Conservation (phyloP, 2,888 invertebrate genomes). For the Petrophora chlorosata region DNA sequence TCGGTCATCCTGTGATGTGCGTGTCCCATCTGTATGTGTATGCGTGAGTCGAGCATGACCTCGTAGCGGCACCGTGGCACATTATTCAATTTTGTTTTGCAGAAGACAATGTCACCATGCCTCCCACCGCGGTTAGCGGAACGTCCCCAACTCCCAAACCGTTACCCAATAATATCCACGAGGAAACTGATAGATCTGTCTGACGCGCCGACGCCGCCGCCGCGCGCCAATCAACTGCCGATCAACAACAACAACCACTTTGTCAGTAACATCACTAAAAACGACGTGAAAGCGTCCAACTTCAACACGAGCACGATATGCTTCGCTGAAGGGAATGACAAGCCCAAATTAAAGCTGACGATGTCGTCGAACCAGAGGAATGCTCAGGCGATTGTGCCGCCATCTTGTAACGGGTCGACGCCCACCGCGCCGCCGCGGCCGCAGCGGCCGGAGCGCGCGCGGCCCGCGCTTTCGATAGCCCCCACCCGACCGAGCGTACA, state of each 20-base stretch:
- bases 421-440: slow-evolving; percentile 41
- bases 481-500: slow-evolving; percentile 54
- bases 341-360: slow-evolving; percentile 69
- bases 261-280: slow-evolving; percentile 73
- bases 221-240: slow-evolving; percentile 48
- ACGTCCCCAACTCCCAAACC: slow-evolving; percentile 71
- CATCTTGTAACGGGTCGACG: slow-evolving; percentile 51
- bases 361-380: slow-evolving; percentile 67
- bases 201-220: slow-evolving; percentile 73
- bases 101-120: slow-evolving; percentile 77
- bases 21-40: slow-evolving; percentile 37
- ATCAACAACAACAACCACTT: slow-evolving; percentile 51
- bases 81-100: slow-evolving; percentile 77
- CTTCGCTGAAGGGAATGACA: slow-evolving; percentile 70
- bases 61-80: slow-evolving; percentile 75
- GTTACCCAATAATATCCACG: slow-evolving; percentile 76
- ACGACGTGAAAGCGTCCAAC: slow-evolving; percentile 55
- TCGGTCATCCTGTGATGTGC: slow-evolving; percentile 1
- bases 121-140: slow-evolving; percentile 76
- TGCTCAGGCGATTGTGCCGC: slow-evolving; percentile 37
- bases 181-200: slow-evolving; percentile 72
- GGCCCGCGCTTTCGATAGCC: slow-evolving; percentile 32
- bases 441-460: slow-evolving; percentile 39
- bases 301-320: slow-evolving; percentile 78
- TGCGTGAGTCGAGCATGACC: slow-evolving; percentile 63